Evolutionary conservation across 2,888 invertebrate species (phyloP), one percentile per base, ranked within the genome.

Genomic region (Caenorhabditis sp.): DNA sequence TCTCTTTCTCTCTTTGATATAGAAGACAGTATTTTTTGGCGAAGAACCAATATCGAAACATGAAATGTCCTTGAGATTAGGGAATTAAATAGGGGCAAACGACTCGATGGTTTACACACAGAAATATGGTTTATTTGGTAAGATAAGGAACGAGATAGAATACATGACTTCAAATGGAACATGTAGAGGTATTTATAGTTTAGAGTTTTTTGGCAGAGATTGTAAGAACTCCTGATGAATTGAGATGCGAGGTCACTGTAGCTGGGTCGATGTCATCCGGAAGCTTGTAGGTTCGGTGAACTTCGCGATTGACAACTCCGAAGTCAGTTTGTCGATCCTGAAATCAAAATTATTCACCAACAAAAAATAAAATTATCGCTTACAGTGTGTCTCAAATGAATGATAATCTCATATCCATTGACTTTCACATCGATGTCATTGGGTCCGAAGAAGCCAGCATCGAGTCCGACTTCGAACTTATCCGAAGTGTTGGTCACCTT

Each of bases 211-310:
- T 69, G 60, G 88, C 89, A 40, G 85, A 83, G 79, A 89, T 89
- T 24, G 84, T 87, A 18, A 89, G 86, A 47, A 88, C 88, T 64
- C 89, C 88, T 20, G 82, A 69, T 24, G 84, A 64, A 37, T 82
- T 85, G 60, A 89, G 74, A 72, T 89, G 89, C 44, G 88, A 88
- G 51, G 82, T 86, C n/a, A 88, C 80, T n/a, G 85, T 82, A 15
- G 70, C 9, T 51, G 82, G 65, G 65, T 88, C 88, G 22, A 88
- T 82, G 61, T 88, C 88, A 15, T 83, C 83, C 11, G 88, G 88
- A 15, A 88, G 83, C 65, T 88, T 80, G 72, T 89, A 89, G 68
- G 86, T 82, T 18, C 89, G 83, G 69, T 86, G 83, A 28, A 89
- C 81, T 71, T 89, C 89, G 22, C 89, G 87, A n/a, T 81, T 81